Base-by-base conservation (phyloP, 2,888 invertebrate species). In the Craniophora ligustri region DNA sequence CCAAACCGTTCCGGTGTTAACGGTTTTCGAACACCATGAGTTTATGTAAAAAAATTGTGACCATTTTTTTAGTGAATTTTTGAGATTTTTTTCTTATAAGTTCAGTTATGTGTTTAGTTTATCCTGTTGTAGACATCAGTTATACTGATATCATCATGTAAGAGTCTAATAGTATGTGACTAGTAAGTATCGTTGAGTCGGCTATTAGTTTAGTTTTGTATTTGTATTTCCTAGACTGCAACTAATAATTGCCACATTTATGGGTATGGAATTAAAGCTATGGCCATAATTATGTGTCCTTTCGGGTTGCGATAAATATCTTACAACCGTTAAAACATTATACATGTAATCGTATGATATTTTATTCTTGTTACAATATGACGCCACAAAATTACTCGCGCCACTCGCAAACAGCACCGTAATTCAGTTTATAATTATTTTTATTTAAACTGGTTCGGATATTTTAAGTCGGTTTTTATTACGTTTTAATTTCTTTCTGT, bases 291-390 rank as follows among this genome's bases (percentile, higher is more conserved):
- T 30, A n/a, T n/a, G n/a, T n/a, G n/a, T n/a, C n/a, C n/a, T n/a
- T n/a, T n/a, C n/a, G n/a, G n/a, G n/a, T n/a, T n/a, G n/a, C 35
- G 21, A 51, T 57, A 55, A 41, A 23, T 39, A 67, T 63, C 47
- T 49, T 58, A 26, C 23, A 49, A 45, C 41, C 49, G 51, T 31
- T 18, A 4, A 11, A 14, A 46, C 55, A 40, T 23, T 56, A 42
- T 45, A n/a, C n/a, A n/a, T n/a, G n/a, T n/a, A n/a, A n/a, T n/a
- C n/a, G n/a, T n/a, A n/a, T n/a, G n/a, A n/a, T n/a, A n/a, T n/a
- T n/a, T n/a, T n/a, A n/a, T n/a, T n/a, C n/a, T 36, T 32, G 45
- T 8, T n/a, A 26, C 26, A 34, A n/a, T n/a, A n/a, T 62, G 19
- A 56, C 35, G 32, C 38, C 41, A 48, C 16, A 28, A 36, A 45